phyloP scores from a whole-genome alignment of 2,113 vertebrate genomes.

The Archilochus colubris region DNA sequence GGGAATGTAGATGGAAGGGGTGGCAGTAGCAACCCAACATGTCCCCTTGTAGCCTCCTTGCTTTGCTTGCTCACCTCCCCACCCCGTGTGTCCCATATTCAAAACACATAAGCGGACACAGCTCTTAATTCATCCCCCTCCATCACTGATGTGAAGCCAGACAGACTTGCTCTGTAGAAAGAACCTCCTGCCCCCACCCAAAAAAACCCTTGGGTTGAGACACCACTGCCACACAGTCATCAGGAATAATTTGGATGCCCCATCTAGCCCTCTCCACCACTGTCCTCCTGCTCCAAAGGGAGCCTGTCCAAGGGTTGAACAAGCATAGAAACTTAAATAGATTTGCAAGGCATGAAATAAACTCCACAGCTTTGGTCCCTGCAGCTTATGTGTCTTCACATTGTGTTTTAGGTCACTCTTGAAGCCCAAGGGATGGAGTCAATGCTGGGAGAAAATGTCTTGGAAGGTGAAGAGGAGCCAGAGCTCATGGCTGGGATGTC shows the following conservation, averaged over 20 bases:
- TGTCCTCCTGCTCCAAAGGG: not conserved
- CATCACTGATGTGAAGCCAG: not conserved
- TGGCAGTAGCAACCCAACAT: not conserved
- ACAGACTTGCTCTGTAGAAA: not conserved
- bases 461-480: conserved; percentile 11
- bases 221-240: not conserved
- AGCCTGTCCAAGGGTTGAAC: not conserved
- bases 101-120: not conserved
- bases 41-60: not conserved
- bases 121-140: not conserved
- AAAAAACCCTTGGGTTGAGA: not conserved
- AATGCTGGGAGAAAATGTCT: not conserved
- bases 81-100: fast-evolving
- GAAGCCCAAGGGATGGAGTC: conserved; percentile 72
- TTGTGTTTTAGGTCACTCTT: conserved; percentile 56
- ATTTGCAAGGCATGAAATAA: fast-evolving
- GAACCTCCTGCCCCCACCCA: fast-evolving
- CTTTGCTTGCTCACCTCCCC: not conserved
- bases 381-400: not conserved
- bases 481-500: conserved; percentile 69
- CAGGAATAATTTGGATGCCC: not conserved
- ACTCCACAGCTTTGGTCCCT: not conserved
- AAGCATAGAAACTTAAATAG: not conserved
- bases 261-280: not conserved
- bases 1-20: fast-evolving